These are phyloP conservation scores for Leptopilina syphax DNA, from an alignment of 2,888 invertebrate genomes.

Conservation along the genomic window DNA sequence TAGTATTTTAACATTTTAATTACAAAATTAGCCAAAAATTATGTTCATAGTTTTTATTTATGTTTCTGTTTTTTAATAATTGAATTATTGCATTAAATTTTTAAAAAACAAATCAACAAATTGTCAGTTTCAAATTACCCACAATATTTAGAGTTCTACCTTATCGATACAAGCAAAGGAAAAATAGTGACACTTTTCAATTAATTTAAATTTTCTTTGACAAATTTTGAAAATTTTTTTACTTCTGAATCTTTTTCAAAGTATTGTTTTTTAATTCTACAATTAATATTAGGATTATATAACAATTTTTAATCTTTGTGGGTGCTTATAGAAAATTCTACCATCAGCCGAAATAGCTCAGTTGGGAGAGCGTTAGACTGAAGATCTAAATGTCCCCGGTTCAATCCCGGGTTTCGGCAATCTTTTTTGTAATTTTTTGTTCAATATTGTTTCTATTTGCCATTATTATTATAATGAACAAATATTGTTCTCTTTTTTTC, in stretches of 20 bases:
- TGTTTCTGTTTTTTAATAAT: too few relatives aligned
- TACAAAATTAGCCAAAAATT: too few relatives aligned
- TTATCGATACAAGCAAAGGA: not conserved
- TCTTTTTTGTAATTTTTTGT: conserved; percentile 24
- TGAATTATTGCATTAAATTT: too few relatives aligned
- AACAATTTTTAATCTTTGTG: not conserved
- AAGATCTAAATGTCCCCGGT: conserved; percentile 56
- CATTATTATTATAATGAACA: too few relatives aligned
- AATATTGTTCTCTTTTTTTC: too few relatives aligned
- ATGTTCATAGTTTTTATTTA: too few relatives aligned
- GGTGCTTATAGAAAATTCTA: not conserved
- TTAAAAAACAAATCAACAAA: not conserved
- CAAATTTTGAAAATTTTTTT: not conserved
- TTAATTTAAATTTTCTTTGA: not conserved
- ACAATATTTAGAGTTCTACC: not conserved
- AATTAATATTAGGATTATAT: not conserved
- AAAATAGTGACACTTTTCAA: not conserved
- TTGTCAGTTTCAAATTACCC: not conserved
- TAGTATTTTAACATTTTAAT: too few relatives aligned
- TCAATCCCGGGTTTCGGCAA: conserved; percentile 54
- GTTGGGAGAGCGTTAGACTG: conserved; percentile 56
- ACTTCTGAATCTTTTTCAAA: not conserved
- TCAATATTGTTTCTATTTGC: too few relatives aligned
- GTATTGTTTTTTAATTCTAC: not conserved
- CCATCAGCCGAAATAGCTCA: conserved; percentile 53